Evolutionary conservation across 2,797 vertebrate genomes (phyloP).

Genomic region (Falco berigora): DNA sequence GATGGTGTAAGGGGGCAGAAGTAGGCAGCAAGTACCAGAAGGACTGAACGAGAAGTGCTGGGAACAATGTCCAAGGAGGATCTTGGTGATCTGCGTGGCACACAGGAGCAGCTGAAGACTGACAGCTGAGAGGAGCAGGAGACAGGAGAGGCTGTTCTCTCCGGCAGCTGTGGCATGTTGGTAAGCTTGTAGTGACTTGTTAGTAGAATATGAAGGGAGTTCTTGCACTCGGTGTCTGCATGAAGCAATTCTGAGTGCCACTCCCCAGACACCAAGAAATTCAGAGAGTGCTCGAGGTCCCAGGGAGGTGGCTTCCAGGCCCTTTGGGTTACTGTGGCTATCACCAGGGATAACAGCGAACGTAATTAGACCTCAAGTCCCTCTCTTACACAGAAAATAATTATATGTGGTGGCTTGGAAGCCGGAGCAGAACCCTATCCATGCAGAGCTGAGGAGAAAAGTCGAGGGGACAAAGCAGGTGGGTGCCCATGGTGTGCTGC

Average conservation of each 20-base stretch:
- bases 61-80: not conserved
- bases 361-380: not conserved
- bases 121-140: not conserved
- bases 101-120: not conserved
- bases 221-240: not conserved
- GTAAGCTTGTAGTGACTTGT: conserved; percentile 29
- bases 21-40: not conserved
- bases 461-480: not conserved
- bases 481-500: not conserved
- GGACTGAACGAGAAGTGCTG: not conserved
- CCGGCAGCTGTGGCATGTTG: not conserved
- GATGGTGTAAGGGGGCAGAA: not conserved
- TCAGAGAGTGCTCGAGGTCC: not conserved
- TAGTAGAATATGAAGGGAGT: not conserved
- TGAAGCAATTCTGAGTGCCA: not conserved
- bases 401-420: not conserved
- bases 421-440: not conserved
- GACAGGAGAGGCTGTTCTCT: not conserved
- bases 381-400: not conserved
- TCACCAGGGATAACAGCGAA: not conserved
- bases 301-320: not conserved
- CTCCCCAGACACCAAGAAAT: not conserved
- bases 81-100: not conserved
- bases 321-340: not conserved
- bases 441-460: not conserved